Evolutionary conservation across 2,888 invertebrate species (phyloP).

Genomic region (Baronia brevicornis): DNA sequence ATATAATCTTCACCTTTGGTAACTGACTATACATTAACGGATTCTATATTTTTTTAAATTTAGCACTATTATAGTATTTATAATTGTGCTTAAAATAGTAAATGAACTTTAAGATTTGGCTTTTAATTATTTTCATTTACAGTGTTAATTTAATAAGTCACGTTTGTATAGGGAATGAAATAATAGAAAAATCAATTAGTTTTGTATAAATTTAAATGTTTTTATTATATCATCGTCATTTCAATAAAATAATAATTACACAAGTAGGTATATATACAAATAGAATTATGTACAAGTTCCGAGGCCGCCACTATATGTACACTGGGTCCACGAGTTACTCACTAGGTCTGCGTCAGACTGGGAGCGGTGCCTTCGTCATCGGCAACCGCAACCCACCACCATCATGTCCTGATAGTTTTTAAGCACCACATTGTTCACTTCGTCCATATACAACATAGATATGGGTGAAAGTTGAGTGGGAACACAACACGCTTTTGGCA

Average conservation of each 20-base stretch:
- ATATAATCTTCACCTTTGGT: too few species aligned
- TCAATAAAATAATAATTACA: slow-evolving; percentile 74
- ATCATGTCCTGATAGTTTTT: slow-evolving; percentile 99
- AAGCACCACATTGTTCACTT: slow-evolving; percentile 94
- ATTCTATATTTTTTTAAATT: too few species aligned
- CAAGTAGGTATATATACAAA: slow-evolving; percentile 66
- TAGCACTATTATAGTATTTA: too few species aligned
- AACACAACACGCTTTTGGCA: slow-evolving; percentile 98
- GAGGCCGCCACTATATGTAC: slow-evolving; percentile 72
- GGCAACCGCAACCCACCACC: slow-evolving; percentile 98
- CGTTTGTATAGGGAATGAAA: slow-evolving; percentile 1
- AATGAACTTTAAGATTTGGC: too few species aligned
- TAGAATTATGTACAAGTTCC: slow-evolving; percentile 62
- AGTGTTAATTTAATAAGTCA: too few species aligned
- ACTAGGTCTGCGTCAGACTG: slow-evolving; percentile 59
- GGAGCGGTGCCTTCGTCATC: slow-evolving; percentile 77
- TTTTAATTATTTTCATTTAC: too few species aligned
- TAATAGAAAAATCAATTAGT: slow-evolving; percentile 17
- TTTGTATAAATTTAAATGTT: slow-evolving; percentile 46
- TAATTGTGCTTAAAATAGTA: too few species aligned
- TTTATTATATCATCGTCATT: slow-evolving; percentile 70
- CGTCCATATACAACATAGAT: slow-evolving; percentile 97
- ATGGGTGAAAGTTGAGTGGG: slow-evolving; percentile 95
- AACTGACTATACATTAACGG: too few species aligned
- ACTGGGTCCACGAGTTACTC: slow-evolving; percentile 70